Percentiles rank a stretch among this genome's conserved stretches.
phyloP scores from a whole-genome alignment of 2,113 vertebrate genomes.

The Pangasianodon hypophthalmus region DNA sequence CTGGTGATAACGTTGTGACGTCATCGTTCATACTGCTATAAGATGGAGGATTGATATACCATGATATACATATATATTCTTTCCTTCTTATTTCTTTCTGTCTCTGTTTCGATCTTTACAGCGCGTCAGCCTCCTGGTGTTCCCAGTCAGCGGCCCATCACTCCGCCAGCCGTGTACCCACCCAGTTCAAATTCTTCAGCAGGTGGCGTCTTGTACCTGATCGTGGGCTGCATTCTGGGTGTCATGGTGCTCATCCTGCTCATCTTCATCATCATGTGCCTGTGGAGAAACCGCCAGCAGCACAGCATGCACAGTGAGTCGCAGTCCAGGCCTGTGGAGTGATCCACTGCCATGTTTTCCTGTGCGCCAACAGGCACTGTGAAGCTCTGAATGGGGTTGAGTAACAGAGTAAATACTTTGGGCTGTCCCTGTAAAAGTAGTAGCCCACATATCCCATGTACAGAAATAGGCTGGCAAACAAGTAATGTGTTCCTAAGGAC shows the following conservation, averaged over 20 bases:
- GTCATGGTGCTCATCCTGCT: conserved; percentile 95
- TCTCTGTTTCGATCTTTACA: conserved; percentile 53
- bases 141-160: conserved; percentile 76
- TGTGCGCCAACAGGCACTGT: neutral
- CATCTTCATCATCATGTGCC: conserved; percentile 92
- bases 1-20: neutral
- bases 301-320: conserved; percentile 87
- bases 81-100: neutral
- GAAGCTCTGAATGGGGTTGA: conserved; percentile 45
- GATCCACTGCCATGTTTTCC: neutral
- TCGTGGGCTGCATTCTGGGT: conserved; percentile 88
- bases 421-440: conserved; percentile 40
- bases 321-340: neutral
- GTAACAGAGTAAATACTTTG: conserved; percentile 46
- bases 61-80: neutral
- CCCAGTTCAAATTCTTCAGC: conserved; percentile 70
- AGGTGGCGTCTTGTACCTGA: conserved; percentile 86
- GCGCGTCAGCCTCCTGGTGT: conserved; percentile 80
- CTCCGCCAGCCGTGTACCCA: conserved; percentile 73
- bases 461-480: conserved; percentile 25
- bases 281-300: conserved; percentile 94
- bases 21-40: neutral
- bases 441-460: conserved; percentile 12
- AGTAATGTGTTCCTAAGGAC: neutral
- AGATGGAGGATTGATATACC: neutral